Base-by-base conservation (phyloP, 2,888 invertebrate species). In the Adelognathus sp. region DNA sequence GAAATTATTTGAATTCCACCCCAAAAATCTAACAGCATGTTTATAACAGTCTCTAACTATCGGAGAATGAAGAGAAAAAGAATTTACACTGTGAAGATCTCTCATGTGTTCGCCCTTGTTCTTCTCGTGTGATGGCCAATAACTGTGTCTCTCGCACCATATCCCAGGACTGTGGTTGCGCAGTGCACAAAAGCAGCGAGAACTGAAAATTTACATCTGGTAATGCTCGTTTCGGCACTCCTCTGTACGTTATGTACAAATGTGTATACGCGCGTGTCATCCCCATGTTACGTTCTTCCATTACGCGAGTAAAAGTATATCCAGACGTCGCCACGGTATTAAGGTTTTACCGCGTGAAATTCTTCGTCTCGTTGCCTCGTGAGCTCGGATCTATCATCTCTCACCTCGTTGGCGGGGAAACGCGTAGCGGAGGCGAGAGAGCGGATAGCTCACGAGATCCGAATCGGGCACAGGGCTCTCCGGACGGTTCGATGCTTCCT, bases 131-230 rank as follows among this genome's bases (percentile, higher is more conserved):
- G n/a, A n/a, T n/a, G n/a, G n/a, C n/a, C n/a, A n/a, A n/a, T n/a
- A n/a, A n/a, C n/a, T n/a, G n/a, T n/a, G n/a, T n/a, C n/a, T n/a
- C n/a, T n/a, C n/a, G n/a, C n/a, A n/a, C n/a, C n/a, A n/a, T n/a
- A n/a, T n/a, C n/a, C n/a, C n/a, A n/a, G n/a, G n/a, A n/a, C n/a
- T n/a, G n/a, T n/a, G n/a, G n/a, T n/a, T n/a, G n/a, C n/a, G 16
- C 7, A 27, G 67, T 14, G 54, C 11, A 21, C 52, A 54, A 50
- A 46, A 36, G 41, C 11, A 18, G 9, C 39, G 36, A 71, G 46
- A 39, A 67, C 39, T 61, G 46, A 64, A 39, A 11, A 52, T 39
- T 64, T 72, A 75, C 79, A 79, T 79, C 75, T 79, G 79, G 46
- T 41, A 67, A n/a, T 54, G 54, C 71, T 72, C 71, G 72, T 75